phyloP scores from a whole-genome alignment of 64 coral and sea anemone genomes.

The Porites lutea region DNA sequence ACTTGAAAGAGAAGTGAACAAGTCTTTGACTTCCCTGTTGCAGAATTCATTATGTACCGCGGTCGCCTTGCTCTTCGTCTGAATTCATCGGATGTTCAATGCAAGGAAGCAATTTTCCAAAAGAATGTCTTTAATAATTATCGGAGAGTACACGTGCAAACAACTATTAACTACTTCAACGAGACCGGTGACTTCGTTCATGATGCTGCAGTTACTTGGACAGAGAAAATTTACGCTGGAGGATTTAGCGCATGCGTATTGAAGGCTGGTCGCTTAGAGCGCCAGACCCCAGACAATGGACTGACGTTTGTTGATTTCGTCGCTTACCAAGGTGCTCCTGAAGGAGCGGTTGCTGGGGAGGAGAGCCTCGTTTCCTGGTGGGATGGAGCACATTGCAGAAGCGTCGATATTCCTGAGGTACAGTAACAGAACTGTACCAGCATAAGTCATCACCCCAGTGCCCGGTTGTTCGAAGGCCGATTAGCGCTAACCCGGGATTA shows the following conservation, averaged over 20 bases:
- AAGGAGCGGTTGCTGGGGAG: conserved; percentile 64
- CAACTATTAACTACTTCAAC: conserved; percentile 72
- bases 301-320: conserved; percentile 77
- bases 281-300: conserved; percentile 52
- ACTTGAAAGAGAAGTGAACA: background rate
- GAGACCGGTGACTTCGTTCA: conserved; percentile 36
- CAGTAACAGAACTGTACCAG: background rate
- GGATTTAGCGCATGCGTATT: conserved; percentile 75
- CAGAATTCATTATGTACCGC: conserved; percentile 60
- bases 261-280: conserved; percentile 74
- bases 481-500: too few species aligned
- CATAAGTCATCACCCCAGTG: too few species aligned
- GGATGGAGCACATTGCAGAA: conserved; percentile 70
- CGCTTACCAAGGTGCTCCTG: conserved; percentile 75
- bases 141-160: conserved; percentile 53
- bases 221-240: conserved; percentile 42
- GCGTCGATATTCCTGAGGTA: conserved; percentile 59
- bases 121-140: background rate
- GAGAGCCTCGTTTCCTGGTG: conserved; percentile 64
- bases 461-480: too few species aligned
- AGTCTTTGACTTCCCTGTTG: background rate
- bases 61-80: conserved; percentile 55
- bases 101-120: conserved; percentile 21
- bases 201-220: conserved; percentile 77
- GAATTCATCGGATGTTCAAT: conserved; percentile 64